phyloP scores from a whole-genome alignment of 2,888 invertebrate species.

The Smittia sp. region DNA sequence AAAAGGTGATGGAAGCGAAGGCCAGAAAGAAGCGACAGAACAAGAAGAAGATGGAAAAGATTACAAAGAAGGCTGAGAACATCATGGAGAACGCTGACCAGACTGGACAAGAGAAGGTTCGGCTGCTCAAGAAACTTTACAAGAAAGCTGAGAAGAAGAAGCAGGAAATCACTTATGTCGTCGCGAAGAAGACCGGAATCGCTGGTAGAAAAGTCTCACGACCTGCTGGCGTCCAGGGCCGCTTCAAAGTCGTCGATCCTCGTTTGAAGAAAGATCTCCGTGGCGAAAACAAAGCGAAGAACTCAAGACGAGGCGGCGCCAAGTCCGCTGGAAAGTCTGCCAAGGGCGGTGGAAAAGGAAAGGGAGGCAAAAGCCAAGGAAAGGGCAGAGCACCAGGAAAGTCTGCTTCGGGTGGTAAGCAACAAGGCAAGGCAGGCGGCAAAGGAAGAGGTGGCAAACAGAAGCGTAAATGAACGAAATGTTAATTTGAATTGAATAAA shows the following conservation, averaged over 20 bases:
- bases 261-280: conserved; percentile 93
- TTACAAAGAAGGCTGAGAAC: conserved; percentile 93
- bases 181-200: conserved; percentile 80
- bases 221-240: conserved; percentile 87
- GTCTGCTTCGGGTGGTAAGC: background rate
- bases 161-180: conserved; percentile 88
- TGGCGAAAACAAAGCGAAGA: conserved; percentile 59
- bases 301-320: conserved; percentile 56
- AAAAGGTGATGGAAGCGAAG: conserved; percentile 97
- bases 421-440: conserved; percentile 45
- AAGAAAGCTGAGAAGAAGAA: conserved; percentile 85
- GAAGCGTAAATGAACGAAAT: conserved; percentile 37
- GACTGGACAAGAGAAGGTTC: conserved; percentile 88
- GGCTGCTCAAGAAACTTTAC: conserved; percentile 88
- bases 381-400: too few relatives aligned
- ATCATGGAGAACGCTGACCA: conserved; percentile 87
- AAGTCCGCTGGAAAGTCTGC: background rate
- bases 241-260: conserved; percentile 91
- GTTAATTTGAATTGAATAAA: background rate
- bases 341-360: background rate
- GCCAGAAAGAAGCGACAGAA: conserved; percentile 94
- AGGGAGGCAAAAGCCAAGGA: background rate
- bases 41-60: conserved; percentile 81
- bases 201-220: conserved; percentile 72
- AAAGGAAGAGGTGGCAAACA: conserved; percentile 44